Evolutionary conservation across 2,888 invertebrate species (phyloP).

Genomic region (Empis stercorea): DNA sequence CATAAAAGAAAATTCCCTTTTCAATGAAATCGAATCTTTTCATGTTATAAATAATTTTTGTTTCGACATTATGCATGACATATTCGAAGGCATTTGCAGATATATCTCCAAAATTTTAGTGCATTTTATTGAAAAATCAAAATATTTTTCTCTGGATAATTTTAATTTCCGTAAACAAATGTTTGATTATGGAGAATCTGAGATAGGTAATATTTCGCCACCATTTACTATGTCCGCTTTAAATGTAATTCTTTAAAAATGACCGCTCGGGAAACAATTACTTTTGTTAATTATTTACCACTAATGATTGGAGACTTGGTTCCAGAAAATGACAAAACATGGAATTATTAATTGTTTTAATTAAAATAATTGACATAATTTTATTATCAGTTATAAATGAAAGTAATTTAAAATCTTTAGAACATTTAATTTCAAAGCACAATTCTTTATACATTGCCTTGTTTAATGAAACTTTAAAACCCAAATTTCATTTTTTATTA

Average conservation of each 20-base stretch:
- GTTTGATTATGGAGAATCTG: constrained; percentile 7
- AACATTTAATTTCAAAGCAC: neutral
- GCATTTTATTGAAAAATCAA: constrained; percentile 1
- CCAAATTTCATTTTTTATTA: constrained; percentile 3
- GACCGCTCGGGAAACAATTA: neutral
- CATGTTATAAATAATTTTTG: constrained; percentile 4
- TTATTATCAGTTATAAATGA: neutral
- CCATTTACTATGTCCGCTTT: neutral
- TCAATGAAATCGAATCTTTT: neutral
- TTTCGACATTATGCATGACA: constrained; percentile 7
- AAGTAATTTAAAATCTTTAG: neutral
- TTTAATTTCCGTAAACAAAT: constrained; percentile 2
- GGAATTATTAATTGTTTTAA: neutral
- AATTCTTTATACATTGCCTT: neutral
- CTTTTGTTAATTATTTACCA: constrained; percentile 1
- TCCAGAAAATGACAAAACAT: neutral
- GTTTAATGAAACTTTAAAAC: neutral
- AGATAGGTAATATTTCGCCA: constrained; percentile 8
- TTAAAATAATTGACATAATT: neutral
- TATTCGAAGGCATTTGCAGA: constrained; percentile 3
- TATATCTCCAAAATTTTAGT: constrained; percentile 2
- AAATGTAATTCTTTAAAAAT: constrained; percentile 1
- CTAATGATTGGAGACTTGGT: constrained; percentile 1
- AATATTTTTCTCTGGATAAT: neutral
- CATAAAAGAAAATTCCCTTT: neutral